Evolutionary conservation across 1,140 invertebrate genomes (phyloP).

Genomic region (Ips nitidus): DNA sequence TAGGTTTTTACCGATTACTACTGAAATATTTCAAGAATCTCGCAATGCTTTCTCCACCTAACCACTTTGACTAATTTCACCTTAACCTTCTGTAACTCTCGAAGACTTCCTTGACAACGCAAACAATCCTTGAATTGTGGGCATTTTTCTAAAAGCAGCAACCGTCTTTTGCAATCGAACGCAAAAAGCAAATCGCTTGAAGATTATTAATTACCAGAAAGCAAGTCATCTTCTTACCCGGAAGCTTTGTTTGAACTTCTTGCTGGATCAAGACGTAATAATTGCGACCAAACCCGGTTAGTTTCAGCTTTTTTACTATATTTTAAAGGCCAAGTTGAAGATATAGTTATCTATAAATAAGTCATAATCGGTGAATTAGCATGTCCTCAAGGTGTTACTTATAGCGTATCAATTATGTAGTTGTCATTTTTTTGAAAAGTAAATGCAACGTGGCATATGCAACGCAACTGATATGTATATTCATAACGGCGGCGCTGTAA

Average conservation of each 20-base stretch:
- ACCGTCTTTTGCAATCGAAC: slow-evolving; percentile 6
- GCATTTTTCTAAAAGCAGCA: slow-evolving; percentile 3
- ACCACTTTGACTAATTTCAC: no score
- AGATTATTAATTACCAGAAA: slow-evolving; percentile 25
- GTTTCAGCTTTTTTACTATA: neutral
- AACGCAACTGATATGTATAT: neutral
- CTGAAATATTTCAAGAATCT: no score
- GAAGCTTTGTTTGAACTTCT: slow-evolving; percentile 3
- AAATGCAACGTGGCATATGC: neutral
- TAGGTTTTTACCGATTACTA: no score
- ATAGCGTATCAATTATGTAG: slow-evolving; percentile 3
- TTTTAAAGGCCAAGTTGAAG: neutral
- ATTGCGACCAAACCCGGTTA: neutral
- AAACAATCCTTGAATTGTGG: slow-evolving; percentile 23
- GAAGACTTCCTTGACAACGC: slow-evolving; percentile 14
- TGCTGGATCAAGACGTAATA: neutral
- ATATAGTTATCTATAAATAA: slow-evolving; percentile 4
- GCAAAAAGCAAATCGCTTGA: slow-evolving; percentile 17
- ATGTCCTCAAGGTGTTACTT: slow-evolving; percentile 1
- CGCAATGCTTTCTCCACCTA: no score
- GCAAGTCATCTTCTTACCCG: slow-evolving; percentile 24
- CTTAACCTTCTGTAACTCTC: no score
- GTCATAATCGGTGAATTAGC: neutral
- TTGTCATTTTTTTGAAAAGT: neutral
- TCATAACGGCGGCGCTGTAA: neutral